Conservation (phyloP, 2,113 vertebrate species). For the Phrynocephalus versicolor region DNA sequence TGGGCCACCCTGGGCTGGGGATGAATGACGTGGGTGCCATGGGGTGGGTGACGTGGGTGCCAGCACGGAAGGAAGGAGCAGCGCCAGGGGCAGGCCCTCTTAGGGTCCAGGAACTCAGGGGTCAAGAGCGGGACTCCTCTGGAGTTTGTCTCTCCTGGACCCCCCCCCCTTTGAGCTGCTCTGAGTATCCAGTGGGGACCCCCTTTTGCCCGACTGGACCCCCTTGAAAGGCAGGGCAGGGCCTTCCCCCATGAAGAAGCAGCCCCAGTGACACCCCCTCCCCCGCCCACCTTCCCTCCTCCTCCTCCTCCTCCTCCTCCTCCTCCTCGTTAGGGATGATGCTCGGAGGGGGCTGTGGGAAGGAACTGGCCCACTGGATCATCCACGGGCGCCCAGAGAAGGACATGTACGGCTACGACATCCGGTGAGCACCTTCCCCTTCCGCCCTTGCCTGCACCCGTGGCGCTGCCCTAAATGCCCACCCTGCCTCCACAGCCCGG, state of each 20-base stretch:
- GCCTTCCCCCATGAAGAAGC: background rate
- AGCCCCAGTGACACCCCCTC: no score
- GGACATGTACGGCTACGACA: slow-evolving; percentile 97
- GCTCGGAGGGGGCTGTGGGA: slow-evolving; percentile 94
- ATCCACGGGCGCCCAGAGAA: slow-evolving; percentile 90
- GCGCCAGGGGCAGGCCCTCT: no score
- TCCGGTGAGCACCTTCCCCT: slow-evolving; percentile 77
- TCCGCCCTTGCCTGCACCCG: background rate
- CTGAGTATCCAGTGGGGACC: no score
- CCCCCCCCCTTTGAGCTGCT: no score
- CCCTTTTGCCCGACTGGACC: no score
- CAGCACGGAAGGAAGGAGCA: background rate
- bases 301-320: rapidly evolving
- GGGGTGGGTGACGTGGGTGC: background rate
- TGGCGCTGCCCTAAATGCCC: no score
- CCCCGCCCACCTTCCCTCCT: rapidly evolving
- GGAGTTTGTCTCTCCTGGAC: no score
- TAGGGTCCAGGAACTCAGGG: no score
- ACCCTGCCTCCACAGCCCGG: no score
- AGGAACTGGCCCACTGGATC: slow-evolving; percentile 93
- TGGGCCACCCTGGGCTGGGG: background rate
- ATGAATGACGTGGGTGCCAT: no score
- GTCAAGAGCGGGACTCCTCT: no score
- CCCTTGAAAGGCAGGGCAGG: background rate
- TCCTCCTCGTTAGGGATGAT: slow-evolving; percentile 87